A percentile compares a stretch with the other conserved stretches of the same genome.
Evolutionary conservation across 2,888 invertebrate species (phyloP).

Genomic region (Alloscopus bannaensis): DNA sequence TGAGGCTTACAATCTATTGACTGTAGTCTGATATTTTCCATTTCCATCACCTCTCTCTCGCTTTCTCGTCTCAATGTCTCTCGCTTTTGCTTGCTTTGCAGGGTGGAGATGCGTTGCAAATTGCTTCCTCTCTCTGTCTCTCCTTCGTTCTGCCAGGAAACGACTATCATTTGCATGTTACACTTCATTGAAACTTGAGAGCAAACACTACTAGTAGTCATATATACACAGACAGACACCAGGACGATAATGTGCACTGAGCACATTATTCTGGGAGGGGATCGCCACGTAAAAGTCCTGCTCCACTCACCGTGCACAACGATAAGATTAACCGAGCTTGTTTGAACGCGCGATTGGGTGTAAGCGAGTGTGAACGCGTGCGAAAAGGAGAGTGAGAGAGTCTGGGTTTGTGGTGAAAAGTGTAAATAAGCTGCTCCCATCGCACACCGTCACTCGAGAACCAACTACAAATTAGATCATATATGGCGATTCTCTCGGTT

Average conservation of each 20-base stretch:
- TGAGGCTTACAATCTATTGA: constrained; percentile 55
- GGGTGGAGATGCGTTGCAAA: constrained; percentile 47
- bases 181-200: constrained; percentile 57
- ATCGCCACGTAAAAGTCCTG: too few species aligned
- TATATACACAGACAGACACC: too few species aligned
- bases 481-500: background rate
- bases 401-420: constrained; percentile 42
- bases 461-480: constrained; percentile 17
- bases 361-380: too few species aligned
- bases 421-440: constrained; percentile 59
- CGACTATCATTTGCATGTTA: constrained; percentile 57
- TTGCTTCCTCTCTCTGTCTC: constrained; percentile 56
- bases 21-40: constrained; percentile 48
- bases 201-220: constrained; percentile 35
- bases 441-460: constrained; percentile 40
- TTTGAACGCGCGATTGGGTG: too few species aligned
- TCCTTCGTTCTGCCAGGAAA: constrained; percentile 18
- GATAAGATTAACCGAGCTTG: too few species aligned
- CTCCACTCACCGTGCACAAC: too few species aligned
- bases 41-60: constrained; percentile 47
- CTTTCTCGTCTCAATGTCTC: constrained; percentile 10
- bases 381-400: too few species aligned
- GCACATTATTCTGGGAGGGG: too few species aligned
- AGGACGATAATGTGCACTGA: constrained; percentile 38
- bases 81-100: too few species aligned